phyloP scores from a whole-genome alignment of 2,888 invertebrate genomes.

The Serripes groenlandicus region DNA sequence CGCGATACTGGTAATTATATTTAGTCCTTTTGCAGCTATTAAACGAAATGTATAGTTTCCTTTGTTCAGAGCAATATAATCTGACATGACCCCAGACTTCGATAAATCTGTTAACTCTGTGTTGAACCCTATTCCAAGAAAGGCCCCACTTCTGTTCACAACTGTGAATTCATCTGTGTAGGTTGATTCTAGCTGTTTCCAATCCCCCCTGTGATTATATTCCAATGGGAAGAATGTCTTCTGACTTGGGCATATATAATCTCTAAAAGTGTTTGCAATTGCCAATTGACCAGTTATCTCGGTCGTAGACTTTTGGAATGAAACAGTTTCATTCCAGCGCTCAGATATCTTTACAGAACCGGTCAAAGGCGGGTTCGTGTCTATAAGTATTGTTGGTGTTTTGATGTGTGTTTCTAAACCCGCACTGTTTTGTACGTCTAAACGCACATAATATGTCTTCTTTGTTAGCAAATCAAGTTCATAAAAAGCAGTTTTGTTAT shows the following conservation, averaged over 20 bases:
- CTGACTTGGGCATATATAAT: conserved; percentile 56
- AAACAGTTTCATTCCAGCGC: conserved; percentile 46
- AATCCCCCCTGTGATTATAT: conserved; percentile 2
- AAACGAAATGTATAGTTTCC: conserved; percentile 50
- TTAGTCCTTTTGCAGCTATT: conserved; percentile 31
- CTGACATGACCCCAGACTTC: conserved; percentile 42
- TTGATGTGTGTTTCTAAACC: conserved; percentile 26
- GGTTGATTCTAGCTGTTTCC: conserved; percentile 10
- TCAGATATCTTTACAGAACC: conserved; percentile 66
- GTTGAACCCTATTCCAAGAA: conserved; percentile 57
- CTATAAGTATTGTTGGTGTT: conserved; percentile 58
- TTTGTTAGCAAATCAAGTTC: conserved; percentile 51
- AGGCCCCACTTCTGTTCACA: conserved; percentile 48
- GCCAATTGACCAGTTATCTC: conserved; percentile 54
- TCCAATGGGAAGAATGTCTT: conserved; percentile 26
- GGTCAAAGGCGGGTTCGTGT: conserved; percentile 54
- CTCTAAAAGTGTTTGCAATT: conserved; percentile 50
- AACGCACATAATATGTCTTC: conserved; percentile 53
- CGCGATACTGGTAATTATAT: conserved; percentile 47
- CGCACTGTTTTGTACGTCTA: conserved; percentile 65
- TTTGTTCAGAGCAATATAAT: conserved; percentile 13
- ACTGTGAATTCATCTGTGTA: conserved; percentile 40
- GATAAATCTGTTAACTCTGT: conserved; percentile 43
- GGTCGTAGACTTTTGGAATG: conserved; percentile 58
- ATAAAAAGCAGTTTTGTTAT: conserved; percentile 63